Base-by-base conservation (phyloP, 2,797 vertebrate genomes). In the Pelodytes ibericus region DNA sequence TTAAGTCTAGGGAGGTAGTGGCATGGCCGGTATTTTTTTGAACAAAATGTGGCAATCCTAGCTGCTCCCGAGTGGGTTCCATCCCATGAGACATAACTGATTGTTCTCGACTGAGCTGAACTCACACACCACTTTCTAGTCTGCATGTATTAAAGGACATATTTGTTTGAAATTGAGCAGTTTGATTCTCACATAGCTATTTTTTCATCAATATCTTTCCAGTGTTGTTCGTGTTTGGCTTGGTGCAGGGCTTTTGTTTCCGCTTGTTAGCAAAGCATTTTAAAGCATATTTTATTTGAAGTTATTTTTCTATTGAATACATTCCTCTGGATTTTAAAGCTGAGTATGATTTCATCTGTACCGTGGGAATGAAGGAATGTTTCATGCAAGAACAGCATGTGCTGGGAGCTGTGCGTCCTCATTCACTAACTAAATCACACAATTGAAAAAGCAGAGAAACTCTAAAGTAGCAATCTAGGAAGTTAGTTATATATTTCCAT, bases 371-470 rank as follows among this genome's bases (percentile, higher is more conserved):
- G 22, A 82, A 86, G 79, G 83, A 88, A 88, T 84, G 85, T 57
- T 77, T 56, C 61, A 82, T 81, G 82, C 84, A 82, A 84, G 81
- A 86, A 84, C 81, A 86, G 81, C 80, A 80, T 84, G 82, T 85
- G 84, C 84, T 87, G 83, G 80, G 82, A 85, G 0, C 24, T 84
- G 78, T 10, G 0, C 86, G 81, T 82, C 86, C 87, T 84, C 81
- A 72, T 86, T 83, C 81, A 83, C 82, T 66, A 83, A 81, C 79
- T 84, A 83, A 88, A 88, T 80, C 82, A 87, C 86, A 88, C 81
- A 87, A 87, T 86, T 82, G 84, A 85, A 71, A 76, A 63, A 70
- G 36, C 75, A 86, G 81, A 83, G 67, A 84, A 80, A 84, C 58
- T 83, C 70, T 79, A 82, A 81, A 80, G 81, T 82, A 83, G 81